Base-by-base conservation (phyloP, 2,113 vertebrate species). In the Aphelocoma coerulescens region DNA sequence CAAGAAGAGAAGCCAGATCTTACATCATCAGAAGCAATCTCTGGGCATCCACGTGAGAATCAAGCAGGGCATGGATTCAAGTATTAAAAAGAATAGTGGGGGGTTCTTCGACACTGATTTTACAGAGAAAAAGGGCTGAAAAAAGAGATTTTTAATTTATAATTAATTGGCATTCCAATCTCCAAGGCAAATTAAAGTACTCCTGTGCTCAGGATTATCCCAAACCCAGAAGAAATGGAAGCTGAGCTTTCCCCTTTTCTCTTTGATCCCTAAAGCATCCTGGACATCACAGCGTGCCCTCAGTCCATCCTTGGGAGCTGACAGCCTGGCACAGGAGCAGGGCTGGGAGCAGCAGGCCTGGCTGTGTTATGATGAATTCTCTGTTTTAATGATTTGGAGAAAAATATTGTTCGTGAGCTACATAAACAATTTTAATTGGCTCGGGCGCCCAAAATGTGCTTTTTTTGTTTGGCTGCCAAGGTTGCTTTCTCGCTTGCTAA, bases 351-450 rank as follows among this genome's bases (percentile, higher is more conserved):
- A 77, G 62, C 85, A 69, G 93, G 83, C 88, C 88, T 89, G 85
- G 18, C 63, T 87, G 65, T 78, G 84, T 94, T 90, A 59, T 49
- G 95, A 92, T 94, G 58, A 94, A 93, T 97, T 95, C 95, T 96
- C 96, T 79, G 72, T 95, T 91, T 87, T 89, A 97, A 97, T 81
- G 95, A 95, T 98, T 96, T 73, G 88, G 94, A 97, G 96, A 97
- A 98, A 98, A 98, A 98, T 97, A 97, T 94, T 96, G 94, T 97
- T 98, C 94, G 61, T 87, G 95, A 93, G 91, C 96, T 97, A 85
- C 96, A 96, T 97, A 98, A 98, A 98, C 97, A 97, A 97, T 98
- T 98, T 98, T 98, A 98, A 98, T 98, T 98, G 98, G 97, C 97
- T 96, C 54, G n/a, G 95, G 89, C 52, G 30, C 96, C 96, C 92